A percentile compares a stretch with the other conserved stretches of the same genome.
Evolutionary conservation across 30 jellyfish, hydroid and myxozoan species (phyloP).

Genomic region (Hydractinia symbiolongicarpus): DNA sequence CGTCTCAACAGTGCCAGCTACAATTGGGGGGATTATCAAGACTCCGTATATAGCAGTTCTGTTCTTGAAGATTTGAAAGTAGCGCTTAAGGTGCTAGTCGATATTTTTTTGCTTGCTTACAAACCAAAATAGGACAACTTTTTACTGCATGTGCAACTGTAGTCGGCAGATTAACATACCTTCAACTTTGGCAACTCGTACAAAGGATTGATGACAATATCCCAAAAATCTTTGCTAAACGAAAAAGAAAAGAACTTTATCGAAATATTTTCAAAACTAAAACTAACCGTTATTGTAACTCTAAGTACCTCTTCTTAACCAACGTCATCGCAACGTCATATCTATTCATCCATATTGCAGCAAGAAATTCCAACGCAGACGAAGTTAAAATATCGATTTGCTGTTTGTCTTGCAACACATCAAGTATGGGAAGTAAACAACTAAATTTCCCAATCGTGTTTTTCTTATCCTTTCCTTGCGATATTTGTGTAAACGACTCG

Average conservation of each 20-base stretch:
- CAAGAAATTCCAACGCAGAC: constrained; percentile 44
- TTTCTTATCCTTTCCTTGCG: constrained; percentile 17
- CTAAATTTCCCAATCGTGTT: constrained; percentile 41
- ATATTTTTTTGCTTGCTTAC: no score
- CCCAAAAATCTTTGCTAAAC: constrained; percentile 13
- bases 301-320: constrained; percentile 41
- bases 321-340: constrained; percentile 49
- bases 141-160: no score
- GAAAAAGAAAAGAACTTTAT: neutral
- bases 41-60: no score
- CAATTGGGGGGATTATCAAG: no score
- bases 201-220: constrained; percentile 2
- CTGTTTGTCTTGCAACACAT: constrained; percentile 26
- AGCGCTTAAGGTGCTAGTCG: no score
- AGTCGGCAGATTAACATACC: neutral
- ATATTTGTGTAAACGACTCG: constrained; percentile 55
- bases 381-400: constrained; percentile 34
- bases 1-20: no score
- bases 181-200: neutral
- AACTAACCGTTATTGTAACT: neutral
- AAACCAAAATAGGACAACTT: no score
- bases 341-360: constrained; percentile 71
- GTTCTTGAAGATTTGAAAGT: no score
- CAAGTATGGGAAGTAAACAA: constrained; percentile 48
- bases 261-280: neutral